Evolutionary conservation across 1,140 invertebrate genomes (phyloP).

Genomic region (Drosophila pruinosa): DNA sequence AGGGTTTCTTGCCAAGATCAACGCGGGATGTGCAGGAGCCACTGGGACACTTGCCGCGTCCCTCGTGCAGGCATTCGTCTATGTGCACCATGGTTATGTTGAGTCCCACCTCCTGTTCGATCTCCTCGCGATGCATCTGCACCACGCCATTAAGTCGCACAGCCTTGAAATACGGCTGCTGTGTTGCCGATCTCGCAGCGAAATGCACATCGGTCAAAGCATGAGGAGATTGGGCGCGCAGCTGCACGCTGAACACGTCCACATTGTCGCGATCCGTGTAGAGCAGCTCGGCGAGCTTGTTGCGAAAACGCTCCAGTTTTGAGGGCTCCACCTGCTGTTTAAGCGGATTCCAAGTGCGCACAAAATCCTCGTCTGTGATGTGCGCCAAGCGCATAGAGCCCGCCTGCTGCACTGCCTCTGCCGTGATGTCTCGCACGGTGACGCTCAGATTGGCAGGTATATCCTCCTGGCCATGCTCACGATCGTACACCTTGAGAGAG

Average conservation of each 20-base stretch:
- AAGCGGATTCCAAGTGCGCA: slow-evolving; percentile 85
- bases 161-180: slow-evolving; percentile 88
- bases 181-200: slow-evolving; percentile 85
- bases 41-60: slow-evolving; percentile 83
- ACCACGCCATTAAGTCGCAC: slow-evolving; percentile 87
- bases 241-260: slow-evolving; percentile 88
- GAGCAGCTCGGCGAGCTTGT: slow-evolving; percentile 84
- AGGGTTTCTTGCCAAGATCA: slow-evolving; percentile 86
- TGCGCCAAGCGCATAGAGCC: slow-evolving; percentile 87
- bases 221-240: slow-evolving; percentile 83
- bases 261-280: slow-evolving; percentile 85
- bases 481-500: slow-evolving; percentile 84
- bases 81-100: slow-evolving; percentile 89
- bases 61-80: slow-evolving; percentile 86
- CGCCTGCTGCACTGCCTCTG: slow-evolving; percentile 87
- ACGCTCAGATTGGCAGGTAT: slow-evolving; percentile 86
- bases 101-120: slow-evolving; percentile 86
- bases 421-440: slow-evolving; percentile 85
- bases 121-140: slow-evolving; percentile 85
- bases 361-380: slow-evolving; percentile 87
- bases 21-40: slow-evolving; percentile 87
- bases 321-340: slow-evolving; percentile 82
- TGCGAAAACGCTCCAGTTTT: slow-evolving; percentile 85
- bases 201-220: slow-evolving; percentile 87
- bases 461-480: slow-evolving; percentile 85